Evolutionary conservation across 2,113 vertebrate genomes (phyloP).

Genomic region (Oreocharis arfaki): DNA sequence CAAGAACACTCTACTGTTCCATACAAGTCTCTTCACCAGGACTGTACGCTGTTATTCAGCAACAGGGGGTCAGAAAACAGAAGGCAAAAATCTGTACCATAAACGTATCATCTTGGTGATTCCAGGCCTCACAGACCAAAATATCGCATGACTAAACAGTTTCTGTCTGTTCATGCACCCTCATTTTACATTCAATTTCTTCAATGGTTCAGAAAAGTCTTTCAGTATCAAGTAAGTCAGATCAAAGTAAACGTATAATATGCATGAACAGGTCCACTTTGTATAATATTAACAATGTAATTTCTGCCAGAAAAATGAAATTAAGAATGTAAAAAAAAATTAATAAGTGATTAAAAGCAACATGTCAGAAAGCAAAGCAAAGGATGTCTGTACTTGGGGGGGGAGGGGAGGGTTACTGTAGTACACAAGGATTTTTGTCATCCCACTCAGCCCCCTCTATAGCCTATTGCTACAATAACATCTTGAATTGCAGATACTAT

Average conservation of each 20-base stretch:
- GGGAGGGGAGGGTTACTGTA: background rate
- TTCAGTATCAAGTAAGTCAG: conserved; percentile 7
- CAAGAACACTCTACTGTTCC: background rate
- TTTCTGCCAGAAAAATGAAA: conserved; percentile 33
- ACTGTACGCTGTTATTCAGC: background rate
- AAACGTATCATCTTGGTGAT: background rate
- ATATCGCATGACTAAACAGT: background rate
- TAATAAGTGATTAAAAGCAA: background rate
- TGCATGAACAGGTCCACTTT: background rate
- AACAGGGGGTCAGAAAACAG: background rate
- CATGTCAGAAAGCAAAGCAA: background rate
- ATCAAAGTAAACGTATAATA: conserved; percentile 8
- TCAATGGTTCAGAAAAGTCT: background rate
- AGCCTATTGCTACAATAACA: background rate
- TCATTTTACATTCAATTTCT: background rate
- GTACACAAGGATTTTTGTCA: background rate
- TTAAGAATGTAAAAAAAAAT: background rate
- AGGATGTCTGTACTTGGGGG: background rate
- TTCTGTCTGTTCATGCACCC: background rate
- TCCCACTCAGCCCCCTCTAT: background rate
- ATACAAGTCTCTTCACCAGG: background rate
- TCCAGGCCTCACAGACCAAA: background rate
- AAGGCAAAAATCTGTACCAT: background rate
- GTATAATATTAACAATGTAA: background rate
- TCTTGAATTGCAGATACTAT: background rate